Conservation (phyloP, 2,797 vertebrate species). For the Hylomyscus alleni region DNA sequence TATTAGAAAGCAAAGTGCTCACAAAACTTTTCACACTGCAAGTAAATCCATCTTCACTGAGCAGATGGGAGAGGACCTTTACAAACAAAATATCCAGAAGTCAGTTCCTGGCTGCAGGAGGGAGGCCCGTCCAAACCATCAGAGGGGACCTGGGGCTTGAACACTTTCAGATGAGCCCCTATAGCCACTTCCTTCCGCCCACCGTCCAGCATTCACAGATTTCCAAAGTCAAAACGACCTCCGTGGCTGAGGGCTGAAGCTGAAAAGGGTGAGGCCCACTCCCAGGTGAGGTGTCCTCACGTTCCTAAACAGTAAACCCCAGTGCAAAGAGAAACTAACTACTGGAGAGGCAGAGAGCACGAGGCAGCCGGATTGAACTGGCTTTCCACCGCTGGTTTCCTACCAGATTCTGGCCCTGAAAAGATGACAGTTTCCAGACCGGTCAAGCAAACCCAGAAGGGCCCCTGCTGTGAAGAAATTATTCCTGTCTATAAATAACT, state of each 20-base stretch:
- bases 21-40: not conserved
- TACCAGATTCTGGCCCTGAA: not conserved
- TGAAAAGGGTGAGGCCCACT: not conserved
- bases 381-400: not conserved
- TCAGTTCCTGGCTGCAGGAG: not conserved
- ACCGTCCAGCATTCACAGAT: not conserved
- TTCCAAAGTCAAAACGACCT: not conserved
- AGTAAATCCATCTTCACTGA: not conserved
- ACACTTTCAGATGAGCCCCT: not conserved
- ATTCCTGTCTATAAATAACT: constrained; percentile 58
- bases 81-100: not conserved
- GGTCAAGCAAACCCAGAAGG: not conserved
- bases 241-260: not conserved
- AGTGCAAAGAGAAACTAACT: not conserved
- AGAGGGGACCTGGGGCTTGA: not conserved
- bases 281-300: accelerated
- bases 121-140: not conserved
- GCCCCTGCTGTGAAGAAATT: not conserved
- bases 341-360: not conserved
- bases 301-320: not conserved
- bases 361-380: not conserved
- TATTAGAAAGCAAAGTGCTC: constrained; percentile 40
- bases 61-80: not conserved
- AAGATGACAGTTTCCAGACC: not conserved
- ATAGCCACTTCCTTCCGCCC: not conserved